Evolutionary conservation across 1,140 invertebrate genomes (phyloP).

Genomic region (Drosophila sulfurigaster): DNA sequence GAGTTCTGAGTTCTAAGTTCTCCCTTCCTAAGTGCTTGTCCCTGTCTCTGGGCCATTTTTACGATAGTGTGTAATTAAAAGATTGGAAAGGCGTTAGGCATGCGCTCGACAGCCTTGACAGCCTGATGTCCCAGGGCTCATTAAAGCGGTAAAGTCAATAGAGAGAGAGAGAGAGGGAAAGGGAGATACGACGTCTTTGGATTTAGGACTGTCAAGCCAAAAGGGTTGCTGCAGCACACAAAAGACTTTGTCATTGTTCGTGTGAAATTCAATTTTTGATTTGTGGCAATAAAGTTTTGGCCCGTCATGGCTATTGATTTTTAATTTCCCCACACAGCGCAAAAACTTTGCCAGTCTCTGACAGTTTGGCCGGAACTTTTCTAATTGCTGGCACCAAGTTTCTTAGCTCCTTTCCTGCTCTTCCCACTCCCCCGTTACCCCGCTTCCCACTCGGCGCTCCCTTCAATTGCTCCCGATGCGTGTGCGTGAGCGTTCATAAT

Average conservation of each 20-base stretch:
- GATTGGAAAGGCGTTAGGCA: slow-evolving; percentile 72
- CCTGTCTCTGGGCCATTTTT: slow-evolving; percentile 36
- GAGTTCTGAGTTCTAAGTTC: not conserved
- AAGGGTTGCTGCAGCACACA: slow-evolving; percentile 19
- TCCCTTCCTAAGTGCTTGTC: slow-evolving; percentile 13
- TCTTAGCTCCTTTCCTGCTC: not conserved
- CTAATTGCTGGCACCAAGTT: slow-evolving; percentile 65
- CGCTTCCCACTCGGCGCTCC: not conserved
- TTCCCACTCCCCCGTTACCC: not conserved
- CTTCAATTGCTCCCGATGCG: not conserved
- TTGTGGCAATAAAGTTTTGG: slow-evolving; percentile 56
- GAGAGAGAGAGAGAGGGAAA: slow-evolving; percentile 16
- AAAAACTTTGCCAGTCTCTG: slow-evolving; percentile 50
- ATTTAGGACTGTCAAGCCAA: not conserved
- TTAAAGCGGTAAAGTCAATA: slow-evolving; percentile 71
- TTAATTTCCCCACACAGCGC: slow-evolving; percentile 37
- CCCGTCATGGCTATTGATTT: slow-evolving; percentile 60
- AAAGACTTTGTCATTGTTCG: slow-evolving; percentile 42
- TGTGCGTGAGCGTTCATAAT: slow-evolving; percentile 62
- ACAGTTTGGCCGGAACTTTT: slow-evolving; percentile 72
- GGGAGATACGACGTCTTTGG: not conserved
- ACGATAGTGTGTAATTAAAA: slow-evolving; percentile 69
- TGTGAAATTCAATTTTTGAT: slow-evolving; percentile 64
- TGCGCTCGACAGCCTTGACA: slow-evolving; percentile 73
- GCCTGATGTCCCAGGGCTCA: slow-evolving; percentile 48